Evolutionary conservation across 2,888 invertebrate genomes (phyloP).

Genomic region (Elgonia sp.): DNA sequence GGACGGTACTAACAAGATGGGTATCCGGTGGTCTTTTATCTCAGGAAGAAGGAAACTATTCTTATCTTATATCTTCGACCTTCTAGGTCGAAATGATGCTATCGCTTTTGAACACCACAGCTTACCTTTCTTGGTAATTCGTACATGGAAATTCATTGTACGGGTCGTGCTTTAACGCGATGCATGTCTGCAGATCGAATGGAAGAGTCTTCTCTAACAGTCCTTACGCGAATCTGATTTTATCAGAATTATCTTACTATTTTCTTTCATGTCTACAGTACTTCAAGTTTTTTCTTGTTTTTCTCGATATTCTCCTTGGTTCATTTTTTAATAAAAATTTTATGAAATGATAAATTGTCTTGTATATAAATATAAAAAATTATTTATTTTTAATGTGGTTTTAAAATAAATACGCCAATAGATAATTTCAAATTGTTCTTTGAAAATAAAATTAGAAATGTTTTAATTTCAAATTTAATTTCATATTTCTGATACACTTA

Average conservation of each 20-base stretch:
- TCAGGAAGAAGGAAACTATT: constrained; percentile 76
- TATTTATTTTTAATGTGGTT: too few relatives aligned
- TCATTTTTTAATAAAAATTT: background rate
- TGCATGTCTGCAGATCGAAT: constrained; percentile 66
- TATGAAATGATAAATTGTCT: too few relatives aligned
- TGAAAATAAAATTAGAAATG: too few relatives aligned
- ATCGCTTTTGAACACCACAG: constrained; percentile 75
- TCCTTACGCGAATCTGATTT: constrained; percentile 49
- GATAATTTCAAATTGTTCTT: too few relatives aligned
- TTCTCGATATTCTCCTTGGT: background rate
- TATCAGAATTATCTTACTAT: constrained; percentile 65
- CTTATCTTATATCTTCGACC: constrained; percentile 81
- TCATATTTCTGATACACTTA: too few relatives aligned
- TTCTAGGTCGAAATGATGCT: constrained; percentile 78
- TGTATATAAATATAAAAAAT: too few relatives aligned
- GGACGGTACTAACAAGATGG: constrained; percentile 79
- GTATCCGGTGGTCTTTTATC: constrained; percentile 78
- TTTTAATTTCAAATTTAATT: too few relatives aligned
- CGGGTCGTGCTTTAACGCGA: constrained; percentile 74
- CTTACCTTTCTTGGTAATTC: constrained; percentile 59
- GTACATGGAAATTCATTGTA: constrained; percentile 67
- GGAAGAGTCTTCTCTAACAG: constrained; percentile 54
- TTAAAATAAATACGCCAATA: too few relatives aligned
- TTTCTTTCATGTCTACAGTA: constrained; percentile 39
- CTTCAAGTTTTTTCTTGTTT: constrained; percentile 18